phyloP scores from a whole-genome alignment of 2,113 vertebrate genomes.

The Amia ocellicauda region DNA sequence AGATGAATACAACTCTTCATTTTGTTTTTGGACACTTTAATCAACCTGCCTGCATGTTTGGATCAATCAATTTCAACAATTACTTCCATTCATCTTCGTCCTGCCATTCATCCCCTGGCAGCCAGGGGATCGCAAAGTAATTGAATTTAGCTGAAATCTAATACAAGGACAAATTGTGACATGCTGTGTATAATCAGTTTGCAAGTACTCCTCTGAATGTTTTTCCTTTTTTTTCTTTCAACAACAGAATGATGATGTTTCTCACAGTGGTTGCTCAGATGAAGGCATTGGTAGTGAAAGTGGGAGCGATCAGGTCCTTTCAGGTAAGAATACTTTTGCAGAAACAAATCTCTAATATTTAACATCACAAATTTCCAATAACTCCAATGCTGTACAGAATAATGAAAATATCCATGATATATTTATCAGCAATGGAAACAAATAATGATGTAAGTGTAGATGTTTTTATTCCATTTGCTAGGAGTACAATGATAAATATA shows the following conservation, averaged over 20 bases:
- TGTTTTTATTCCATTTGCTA: too few relatives aligned
- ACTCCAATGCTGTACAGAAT: too few relatives aligned
- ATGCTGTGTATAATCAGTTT: slow-evolving; percentile 39
- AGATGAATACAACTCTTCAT: slow-evolving; percentile 52
- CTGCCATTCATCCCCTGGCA: slow-evolving; percentile 55
- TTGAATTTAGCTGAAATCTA: slow-evolving; percentile 63
- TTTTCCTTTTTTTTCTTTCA: slow-evolving; percentile 40
- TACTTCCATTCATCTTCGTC: slow-evolving; percentile 57
- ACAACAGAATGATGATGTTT: slow-evolving; percentile 71
- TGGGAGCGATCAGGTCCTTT: slow-evolving; percentile 71
- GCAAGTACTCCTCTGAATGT: slow-evolving; percentile 24
- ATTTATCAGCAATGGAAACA: too few relatives aligned
- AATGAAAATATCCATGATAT: too few relatives aligned
- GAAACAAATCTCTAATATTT: too few relatives aligned
- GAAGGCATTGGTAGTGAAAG: slow-evolving; percentile 82
- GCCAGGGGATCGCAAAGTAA: slow-evolving; percentile 50
- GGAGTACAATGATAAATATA: too few relatives aligned
- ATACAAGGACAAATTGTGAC: slow-evolving; percentile 47
- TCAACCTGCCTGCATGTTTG: slow-evolving; percentile 50
- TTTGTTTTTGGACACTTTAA: slow-evolving; percentile 63
- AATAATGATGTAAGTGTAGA: too few relatives aligned
- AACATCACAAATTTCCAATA: too few relatives aligned
- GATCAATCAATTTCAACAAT: slow-evolving; percentile 58
- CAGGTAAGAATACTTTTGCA: slow-evolving; percentile 73
- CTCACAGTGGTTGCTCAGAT: slow-evolving; percentile 72